Conservation (phyloP, 2,888 invertebrate genomes). For the Pollenia amentaria region DNA sequence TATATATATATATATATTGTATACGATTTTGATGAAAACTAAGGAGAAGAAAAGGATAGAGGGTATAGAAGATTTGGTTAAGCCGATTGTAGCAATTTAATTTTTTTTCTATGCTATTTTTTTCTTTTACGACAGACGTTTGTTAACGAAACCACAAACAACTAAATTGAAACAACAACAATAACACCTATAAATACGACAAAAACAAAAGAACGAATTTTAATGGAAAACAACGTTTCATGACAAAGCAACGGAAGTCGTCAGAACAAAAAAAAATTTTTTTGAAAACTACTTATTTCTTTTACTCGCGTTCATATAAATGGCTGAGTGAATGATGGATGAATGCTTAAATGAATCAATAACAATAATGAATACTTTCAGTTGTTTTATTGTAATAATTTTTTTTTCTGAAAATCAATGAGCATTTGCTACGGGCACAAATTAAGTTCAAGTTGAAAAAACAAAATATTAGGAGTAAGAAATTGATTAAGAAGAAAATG, state of each 20-base stretch:
- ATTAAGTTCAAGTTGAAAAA: too few species aligned
- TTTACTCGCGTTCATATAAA: background rate
- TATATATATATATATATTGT: too few species aligned
- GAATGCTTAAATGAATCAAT: constrained; percentile 18
- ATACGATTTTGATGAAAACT: too few species aligned
- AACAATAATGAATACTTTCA: background rate
- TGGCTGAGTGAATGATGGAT: background rate
- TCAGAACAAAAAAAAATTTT: background rate
- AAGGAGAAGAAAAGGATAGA: too few species aligned
- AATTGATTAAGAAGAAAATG: background rate
- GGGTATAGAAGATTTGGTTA: too few species aligned
- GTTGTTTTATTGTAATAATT: background rate
- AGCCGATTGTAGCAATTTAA: too few species aligned
- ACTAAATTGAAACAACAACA: constrained; percentile 8
- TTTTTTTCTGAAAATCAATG: constrained; percentile 10
- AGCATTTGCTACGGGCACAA: background rate
- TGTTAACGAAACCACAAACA: constrained; percentile 36
- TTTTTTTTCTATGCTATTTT: background rate
- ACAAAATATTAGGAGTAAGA: background rate
- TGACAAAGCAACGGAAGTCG: constrained; percentile 28
- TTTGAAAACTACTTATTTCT: constrained; percentile 1
- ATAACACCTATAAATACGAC: background rate
- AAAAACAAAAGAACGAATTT: constrained; percentile 9
- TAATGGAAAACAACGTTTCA: constrained; percentile 3
- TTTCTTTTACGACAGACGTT: background rate